Base-by-base conservation (phyloP, 2,888 invertebrate genomes). In the Euplexia lucipara region DNA sequence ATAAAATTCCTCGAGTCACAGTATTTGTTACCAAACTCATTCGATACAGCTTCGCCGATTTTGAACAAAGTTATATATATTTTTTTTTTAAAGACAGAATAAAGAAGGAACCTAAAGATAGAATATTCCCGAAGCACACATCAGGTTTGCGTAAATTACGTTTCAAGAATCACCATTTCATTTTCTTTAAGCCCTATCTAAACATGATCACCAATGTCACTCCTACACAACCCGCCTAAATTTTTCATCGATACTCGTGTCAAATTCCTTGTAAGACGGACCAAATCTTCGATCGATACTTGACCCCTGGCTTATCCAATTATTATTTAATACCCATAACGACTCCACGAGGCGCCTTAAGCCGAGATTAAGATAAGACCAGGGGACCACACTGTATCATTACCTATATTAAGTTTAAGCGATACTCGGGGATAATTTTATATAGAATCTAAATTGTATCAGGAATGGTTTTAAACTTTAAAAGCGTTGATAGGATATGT, bases 221-320 rank as follows among this genome's bases (percentile, higher is more conserved):
- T 35, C 18, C 48, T 26, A 59, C 16, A 47, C 22, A 41, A 56
- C 0, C 61, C 71, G 56, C 44, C 44, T 30, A 60, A n/a, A 37
- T 49, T 61, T 48, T 72, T 54, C 22, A 16, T 8, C 9, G 12
- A 10, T 14, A 52, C 51, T 67, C 64, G 54, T 75, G 75, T 80
- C 71, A 77, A 69, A 67, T 57, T 70, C 64, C 56, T 66, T 48
- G n/a, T n/a, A 61, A 72, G 59, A 47, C 63, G 41, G 64, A 76
- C 82, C 72, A 87, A 90, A 86, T 86, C 81, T 81, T 78, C 82
- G 79, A 89, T 89, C 90, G 82, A 89, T 89, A 88, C 83, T 91
- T 93, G 92, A 91, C 92, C 91, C 85, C 81, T 88, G 88, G 83
- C 83, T 91, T 91, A 94, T 93, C 93, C 94, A 93, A 93, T 93